Evolutionary conservation across 2,797 vertebrate species (phyloP).

Genomic region (Epinephelus malabaricus): DNA sequence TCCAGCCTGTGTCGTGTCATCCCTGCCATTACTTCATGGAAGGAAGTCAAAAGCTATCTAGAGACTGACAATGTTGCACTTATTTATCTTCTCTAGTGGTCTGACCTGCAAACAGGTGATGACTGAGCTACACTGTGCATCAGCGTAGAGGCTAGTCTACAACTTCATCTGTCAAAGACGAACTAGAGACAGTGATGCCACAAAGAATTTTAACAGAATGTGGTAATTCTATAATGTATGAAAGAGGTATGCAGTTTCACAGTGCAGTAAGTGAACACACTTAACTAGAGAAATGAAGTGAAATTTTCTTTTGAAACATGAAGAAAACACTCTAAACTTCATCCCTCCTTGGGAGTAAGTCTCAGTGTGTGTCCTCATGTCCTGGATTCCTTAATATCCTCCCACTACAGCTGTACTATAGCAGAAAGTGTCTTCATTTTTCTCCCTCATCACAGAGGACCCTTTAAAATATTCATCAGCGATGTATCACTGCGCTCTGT

Average conservation of each 20-base stretch:
- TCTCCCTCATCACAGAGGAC: constrained; percentile 50
- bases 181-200: background rate
- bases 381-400: constrained; percentile 36
- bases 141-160: background rate
- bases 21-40: background rate
- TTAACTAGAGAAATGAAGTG: background rate
- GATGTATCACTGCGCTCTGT: constrained; percentile 59
- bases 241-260: background rate
- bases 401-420: constrained; percentile 13
- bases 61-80: background rate
- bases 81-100: background rate
- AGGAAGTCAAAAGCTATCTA: constrained; percentile 13
- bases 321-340: constrained; percentile 1
- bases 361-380: constrained; percentile 31
- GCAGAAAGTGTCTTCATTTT: constrained; percentile 50
- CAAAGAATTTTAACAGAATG: background rate
- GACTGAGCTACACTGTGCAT: background rate
- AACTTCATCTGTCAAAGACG: background rate
- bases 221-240: background rate
- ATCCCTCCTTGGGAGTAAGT: constrained; percentile 20
- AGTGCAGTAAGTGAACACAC: background rate
- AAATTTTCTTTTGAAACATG: constrained; percentile 11
- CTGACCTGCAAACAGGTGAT: background rate
- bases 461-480: constrained; percentile 73
- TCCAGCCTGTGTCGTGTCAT: background rate